Base-by-base conservation (phyloP, 2,888 invertebrate genomes). In the Dermolepida albohirtum region DNA sequence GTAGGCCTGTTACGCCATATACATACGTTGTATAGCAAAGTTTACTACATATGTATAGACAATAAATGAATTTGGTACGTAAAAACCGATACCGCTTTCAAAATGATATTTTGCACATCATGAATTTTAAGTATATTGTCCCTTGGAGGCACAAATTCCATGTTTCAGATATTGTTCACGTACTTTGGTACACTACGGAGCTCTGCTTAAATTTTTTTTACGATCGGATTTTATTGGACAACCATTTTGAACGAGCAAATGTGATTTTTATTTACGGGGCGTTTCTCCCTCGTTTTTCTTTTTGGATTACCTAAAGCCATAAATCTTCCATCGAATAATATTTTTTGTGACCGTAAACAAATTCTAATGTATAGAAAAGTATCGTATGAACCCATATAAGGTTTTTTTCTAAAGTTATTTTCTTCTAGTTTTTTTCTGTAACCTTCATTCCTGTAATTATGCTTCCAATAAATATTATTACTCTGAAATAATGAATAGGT, bases 21-120 rank as follows among this genome's bases (percentile, higher is more conserved):
- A 17, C 27, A 17, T 22, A 17, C 27, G 14, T 5, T n/a, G 22
- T 41, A 43, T 27, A 16, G 16, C 12, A 34, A 14, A 10, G 34
- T 51, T 12, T 34, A 29, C 29, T 34, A 34, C 34, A 34, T 54
- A 12, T 59, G 10, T 29, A 29, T 44, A 29, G 8, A 14, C 10
- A 27, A 57, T 27, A 57, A 16, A 47, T 59, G 59, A 29, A 44
- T 29, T 10, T 11, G 5, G 27, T 22, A 59, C 29, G 59, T 14
- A 59, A 47, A 52, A 27, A 44, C 14, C 44, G 44, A 59, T 59
- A 29, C 16, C 44, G 14, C 14, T 17, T 47, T 47, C n/a, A 29
- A 47, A 59, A 59, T 59, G 47, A 59, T 59, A 57, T 57, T 57
- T 57, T 39, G 44, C 57, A 57, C 57, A 12, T 57, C 47, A 59